Conservation (phyloP, 2,888 invertebrate genomes). For the Drosophila yooni region DNA sequence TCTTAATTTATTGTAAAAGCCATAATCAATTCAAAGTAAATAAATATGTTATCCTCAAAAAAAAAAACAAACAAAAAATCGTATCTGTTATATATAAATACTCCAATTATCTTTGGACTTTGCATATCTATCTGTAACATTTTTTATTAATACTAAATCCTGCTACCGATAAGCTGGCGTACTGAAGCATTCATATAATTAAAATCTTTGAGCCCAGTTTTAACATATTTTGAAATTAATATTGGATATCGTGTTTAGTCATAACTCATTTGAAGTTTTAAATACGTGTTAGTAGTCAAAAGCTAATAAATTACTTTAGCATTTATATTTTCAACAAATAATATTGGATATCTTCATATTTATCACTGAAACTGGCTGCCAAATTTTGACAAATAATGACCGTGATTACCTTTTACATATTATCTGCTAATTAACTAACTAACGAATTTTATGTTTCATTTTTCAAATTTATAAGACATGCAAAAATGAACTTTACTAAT, state of each 20-base stretch:
- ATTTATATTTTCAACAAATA: background rate
- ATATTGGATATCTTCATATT: background rate
- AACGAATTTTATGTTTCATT: background rate
- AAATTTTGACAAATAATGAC: background rate
- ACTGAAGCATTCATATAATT: background rate
- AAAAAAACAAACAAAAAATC: too few species aligned
- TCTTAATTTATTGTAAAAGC: constrained; percentile 64
- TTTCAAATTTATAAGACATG: background rate
- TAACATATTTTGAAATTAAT: background rate
- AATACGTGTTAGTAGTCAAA: background rate
- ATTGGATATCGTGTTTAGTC: too few species aligned
- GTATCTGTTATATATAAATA: background rate
- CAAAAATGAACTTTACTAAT: background rate
- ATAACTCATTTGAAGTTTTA: background rate
- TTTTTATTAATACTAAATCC: background rate
- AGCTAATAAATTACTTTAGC: background rate
- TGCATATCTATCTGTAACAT: background rate
- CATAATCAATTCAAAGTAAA: constrained; percentile 49
- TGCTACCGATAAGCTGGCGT: rapidly evolving
- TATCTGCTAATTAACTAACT: constrained; percentile 3
- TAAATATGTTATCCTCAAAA: constrained; percentile 22
- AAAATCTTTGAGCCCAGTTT: background rate
- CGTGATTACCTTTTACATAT: background rate
- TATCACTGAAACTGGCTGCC: background rate
- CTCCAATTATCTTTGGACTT: background rate